Conservation (phyloP, 2,113 vertebrate genomes). For the Channa argus region DNA sequence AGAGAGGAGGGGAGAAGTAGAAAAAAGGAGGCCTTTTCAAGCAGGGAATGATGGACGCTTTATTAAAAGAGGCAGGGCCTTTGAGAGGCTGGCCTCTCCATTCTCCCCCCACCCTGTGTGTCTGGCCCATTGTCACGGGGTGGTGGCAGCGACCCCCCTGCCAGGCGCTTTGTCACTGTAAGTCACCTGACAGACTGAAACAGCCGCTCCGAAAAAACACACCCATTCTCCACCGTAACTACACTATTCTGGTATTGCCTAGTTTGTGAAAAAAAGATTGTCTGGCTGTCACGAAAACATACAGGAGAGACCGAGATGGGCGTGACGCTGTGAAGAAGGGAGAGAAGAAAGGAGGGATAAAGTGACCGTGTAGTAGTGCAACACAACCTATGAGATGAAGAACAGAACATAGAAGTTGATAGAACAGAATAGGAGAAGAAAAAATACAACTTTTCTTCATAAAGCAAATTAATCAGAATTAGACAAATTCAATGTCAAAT, state of each 20-base stretch:
- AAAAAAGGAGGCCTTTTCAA: constrained; percentile 83
- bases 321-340: constrained; percentile 61
- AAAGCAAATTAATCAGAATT: neutral
- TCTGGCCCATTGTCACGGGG: constrained; percentile 85
- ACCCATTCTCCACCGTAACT: constrained; percentile 74
- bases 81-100: constrained; percentile 71
- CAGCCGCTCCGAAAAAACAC: constrained; percentile 63
- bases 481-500: too few relatives aligned
- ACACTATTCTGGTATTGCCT: constrained; percentile 52
- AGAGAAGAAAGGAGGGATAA: constrained; percentile 72
- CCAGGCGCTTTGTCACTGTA: constrained; percentile 84
- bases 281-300: constrained; percentile 79
- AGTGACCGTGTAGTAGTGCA: constrained; percentile 41
- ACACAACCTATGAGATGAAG: constrained; percentile 50
- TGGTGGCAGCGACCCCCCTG: constrained; percentile 63
- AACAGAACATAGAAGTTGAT: constrained; percentile 32
- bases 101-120: constrained; percentile 66
- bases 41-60: constrained; percentile 82
- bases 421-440: neutral
- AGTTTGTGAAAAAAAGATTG: constrained; percentile 65
- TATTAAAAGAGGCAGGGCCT: constrained; percentile 86
- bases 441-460: neutral
- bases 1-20: constrained; percentile 72
- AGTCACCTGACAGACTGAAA: constrained; percentile 81
- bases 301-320: constrained; percentile 66